phyloP scores from a whole-genome alignment of 1,140 invertebrate genomes.

The Myzus persicae region DNA sequence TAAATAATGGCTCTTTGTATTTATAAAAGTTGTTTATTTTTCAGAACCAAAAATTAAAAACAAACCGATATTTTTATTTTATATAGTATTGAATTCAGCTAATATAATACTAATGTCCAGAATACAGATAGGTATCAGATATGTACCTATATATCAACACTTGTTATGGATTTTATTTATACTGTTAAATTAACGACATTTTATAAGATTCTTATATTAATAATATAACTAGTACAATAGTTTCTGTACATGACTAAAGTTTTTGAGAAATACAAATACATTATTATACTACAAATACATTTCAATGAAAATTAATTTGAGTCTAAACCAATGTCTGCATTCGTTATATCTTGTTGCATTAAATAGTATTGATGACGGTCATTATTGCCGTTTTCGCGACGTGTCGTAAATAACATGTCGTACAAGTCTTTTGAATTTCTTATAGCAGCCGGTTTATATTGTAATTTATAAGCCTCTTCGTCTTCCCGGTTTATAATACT shows the following conservation, averaged over 20 bases:
- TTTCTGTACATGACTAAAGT: background rate
- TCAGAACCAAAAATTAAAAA: background rate
- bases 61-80: background rate
- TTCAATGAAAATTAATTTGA: background rate
- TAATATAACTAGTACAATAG: background rate
- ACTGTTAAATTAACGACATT: background rate
- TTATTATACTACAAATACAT: background rate
- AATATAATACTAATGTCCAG: background rate
- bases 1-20: background rate
- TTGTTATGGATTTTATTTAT: background rate
- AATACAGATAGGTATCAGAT: background rate
- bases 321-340: constrained; percentile 9
- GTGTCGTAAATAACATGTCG: constrained; percentile 31
- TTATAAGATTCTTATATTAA: background rate
- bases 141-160: background rate
- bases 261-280: constrained; percentile 6
- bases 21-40: background rate
- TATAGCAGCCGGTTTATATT: constrained; percentile 10
- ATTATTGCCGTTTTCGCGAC: background rate
- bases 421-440: constrained; percentile 46
- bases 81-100: background rate
- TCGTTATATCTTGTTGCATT: background rate
- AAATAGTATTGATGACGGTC: background rate
- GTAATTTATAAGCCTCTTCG: constrained; percentile 12
- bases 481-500: background rate